A percentile compares a stretch with the other conserved stretches of the same genome.
Evolutionary conservation across 2,888 invertebrate species (phyloP).

Genomic region (Eumerus sabulonum): DNA sequence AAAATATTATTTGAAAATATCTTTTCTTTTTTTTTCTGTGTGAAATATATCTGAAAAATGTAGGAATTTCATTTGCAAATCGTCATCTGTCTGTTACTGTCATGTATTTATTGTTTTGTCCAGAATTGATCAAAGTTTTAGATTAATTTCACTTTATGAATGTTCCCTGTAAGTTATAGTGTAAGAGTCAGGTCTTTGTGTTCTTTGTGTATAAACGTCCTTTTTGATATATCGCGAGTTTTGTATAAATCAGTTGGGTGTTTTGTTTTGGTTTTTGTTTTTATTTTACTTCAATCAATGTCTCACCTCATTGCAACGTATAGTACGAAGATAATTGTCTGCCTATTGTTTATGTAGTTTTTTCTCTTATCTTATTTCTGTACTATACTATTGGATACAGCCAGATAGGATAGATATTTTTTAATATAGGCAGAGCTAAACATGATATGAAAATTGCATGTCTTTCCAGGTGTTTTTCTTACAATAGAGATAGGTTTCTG

Average conservation of each 20-base stretch:
- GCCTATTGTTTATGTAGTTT: no score
- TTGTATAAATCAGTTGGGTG: conserved; percentile 26
- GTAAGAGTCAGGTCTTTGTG: conserved; percentile 56
- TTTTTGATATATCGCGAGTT: no score
- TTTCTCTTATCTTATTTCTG: conserved; percentile 27
- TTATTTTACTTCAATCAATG: conserved; percentile 11
- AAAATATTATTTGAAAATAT: conserved; percentile 48
- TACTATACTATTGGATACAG: conserved; percentile 58
- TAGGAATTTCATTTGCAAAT: conserved; percentile 31
- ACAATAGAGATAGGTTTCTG: no score
- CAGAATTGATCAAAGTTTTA: conserved; percentile 22
- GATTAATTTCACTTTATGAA: conserved; percentile 25
- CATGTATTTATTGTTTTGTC: conserved; percentile 30
- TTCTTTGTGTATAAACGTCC: conserved; percentile 46
- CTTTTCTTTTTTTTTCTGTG: no score
- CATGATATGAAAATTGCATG: no score
- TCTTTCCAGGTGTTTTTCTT: no score
- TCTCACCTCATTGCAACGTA: conserved; percentile 58
- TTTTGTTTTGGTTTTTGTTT: conserved; percentile 23
- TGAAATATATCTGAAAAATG: conserved; percentile 12
- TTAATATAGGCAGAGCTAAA: conserved; percentile 2
- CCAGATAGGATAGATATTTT: conserved; percentile 39
- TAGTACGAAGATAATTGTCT: conserved; percentile 28
- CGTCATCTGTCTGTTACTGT: conserved; percentile 59
- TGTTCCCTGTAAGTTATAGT: neutral